Base-by-base conservation (phyloP, 1,140 invertebrate genomes). In the Hylyphantes graminicola region DNA sequence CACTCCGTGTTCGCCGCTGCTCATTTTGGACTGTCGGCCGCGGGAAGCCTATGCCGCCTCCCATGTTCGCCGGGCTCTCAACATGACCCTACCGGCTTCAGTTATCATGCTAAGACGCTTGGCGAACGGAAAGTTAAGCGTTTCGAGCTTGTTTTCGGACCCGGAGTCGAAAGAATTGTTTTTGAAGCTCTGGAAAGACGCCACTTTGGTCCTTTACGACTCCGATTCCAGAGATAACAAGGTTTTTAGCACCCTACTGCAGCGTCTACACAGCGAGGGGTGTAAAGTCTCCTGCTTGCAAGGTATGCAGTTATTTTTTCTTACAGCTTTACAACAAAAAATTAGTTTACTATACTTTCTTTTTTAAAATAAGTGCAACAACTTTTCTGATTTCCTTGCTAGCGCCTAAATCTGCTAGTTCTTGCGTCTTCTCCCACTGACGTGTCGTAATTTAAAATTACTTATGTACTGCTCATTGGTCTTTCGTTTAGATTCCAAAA, bases 61-160 rank as follows among this genome's bases (percentile, higher is more conserved):
- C 70, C 96, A 96, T 87, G 94, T 97, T 80, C 91, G 95, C 72
- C 94, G 94, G 73, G 95, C 96, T 48, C 95, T 97, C 35, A 95
- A 96, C 89, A 93, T 97, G 87, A 94, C 94, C 64, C 94, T 97
- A 88, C 96, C 96, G 8, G 95, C 94, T 87, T 83, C 81, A 15
- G 53, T 50, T 7, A 95, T 97, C 63, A 96, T 97, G 94, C 89
- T 97, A 86, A 91, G 96, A 50, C 92, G 96, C 57, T 90, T 97
- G 83, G 94, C 95, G n/a, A 94, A 94, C 68, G 96, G 96, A 12
- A 97, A 96, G 90, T 95, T 97, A 83, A 94, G 95, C 88, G 89
- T 97, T 68, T 90, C 93, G 13, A 93, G 95, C 2, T 95, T 95
- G 0, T 95, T 97, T 87, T 95, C 95, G 89, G 96, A 94, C 88